These are phyloP conservation scores for Aptenodytes patagonicus DNA, from an alignment of 2,113 vertebrate species.

Conservation along the genomic window DNA sequence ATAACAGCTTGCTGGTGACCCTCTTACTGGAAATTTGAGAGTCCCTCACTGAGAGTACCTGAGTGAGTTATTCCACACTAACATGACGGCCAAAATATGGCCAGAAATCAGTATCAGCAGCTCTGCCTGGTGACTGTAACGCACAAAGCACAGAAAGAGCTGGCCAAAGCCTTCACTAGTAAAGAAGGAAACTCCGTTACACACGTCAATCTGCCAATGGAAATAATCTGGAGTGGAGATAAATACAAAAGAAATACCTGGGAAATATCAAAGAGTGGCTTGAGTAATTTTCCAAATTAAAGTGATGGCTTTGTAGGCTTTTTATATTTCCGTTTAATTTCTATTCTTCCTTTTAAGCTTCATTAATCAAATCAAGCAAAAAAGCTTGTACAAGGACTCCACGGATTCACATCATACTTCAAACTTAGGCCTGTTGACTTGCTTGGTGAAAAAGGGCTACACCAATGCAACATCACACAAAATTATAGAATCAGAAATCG, in stretches of 20 bases:
- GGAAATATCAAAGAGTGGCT: not conserved
- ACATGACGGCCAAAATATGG: not conserved
- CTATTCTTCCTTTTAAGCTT: not conserved
- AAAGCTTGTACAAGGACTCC: not conserved
- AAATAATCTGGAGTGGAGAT: not conserved
- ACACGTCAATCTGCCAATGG: not conserved
- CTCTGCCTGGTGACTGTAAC: not conserved
- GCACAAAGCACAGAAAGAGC: not conserved
- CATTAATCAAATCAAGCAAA: not conserved
- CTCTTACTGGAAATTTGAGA: not conserved
- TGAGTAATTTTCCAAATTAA: not conserved
- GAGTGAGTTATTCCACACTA: not conserved
- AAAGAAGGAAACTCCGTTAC: not conserved
- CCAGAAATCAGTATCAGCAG: not conserved
- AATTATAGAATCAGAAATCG: not conserved
- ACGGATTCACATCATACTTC: not conserved
- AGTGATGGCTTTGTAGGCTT: not conserved
- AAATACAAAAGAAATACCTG: conserved; percentile 30
- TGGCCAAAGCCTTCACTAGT: conserved; percentile 2
- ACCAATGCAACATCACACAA: not conserved
- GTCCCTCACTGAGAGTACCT: not conserved
- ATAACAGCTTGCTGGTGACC: not conserved
- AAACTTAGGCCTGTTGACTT: not conserved
- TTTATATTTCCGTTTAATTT: not conserved
- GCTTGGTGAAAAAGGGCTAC: not conserved